Conservation (phyloP, 2,113 vertebrate species). For the Mastomys coucha region DNA sequence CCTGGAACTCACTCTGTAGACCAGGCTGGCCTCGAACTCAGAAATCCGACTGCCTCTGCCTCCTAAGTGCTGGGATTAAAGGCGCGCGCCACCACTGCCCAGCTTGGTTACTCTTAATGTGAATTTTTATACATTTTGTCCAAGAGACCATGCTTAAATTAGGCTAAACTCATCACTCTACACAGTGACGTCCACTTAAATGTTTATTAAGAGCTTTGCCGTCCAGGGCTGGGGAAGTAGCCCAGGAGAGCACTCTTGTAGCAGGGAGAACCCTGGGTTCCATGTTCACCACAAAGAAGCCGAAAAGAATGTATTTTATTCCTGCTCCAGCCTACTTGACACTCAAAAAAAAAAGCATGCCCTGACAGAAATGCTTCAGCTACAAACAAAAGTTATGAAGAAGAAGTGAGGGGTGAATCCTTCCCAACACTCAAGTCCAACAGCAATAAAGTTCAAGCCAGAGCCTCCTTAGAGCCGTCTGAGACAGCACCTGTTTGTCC, state of each 20-base stretch:
- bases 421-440: neutral
- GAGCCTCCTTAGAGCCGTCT: neutral
- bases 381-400: neutral
- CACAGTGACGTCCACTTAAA: neutral
- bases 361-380: neutral
- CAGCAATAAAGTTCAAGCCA: neutral
- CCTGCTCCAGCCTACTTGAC: neutral
- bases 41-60: no score
- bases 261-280: neutral
- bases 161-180: neutral
- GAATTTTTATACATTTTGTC: neutral
- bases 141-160: neutral
- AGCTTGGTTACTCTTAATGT: neutral
- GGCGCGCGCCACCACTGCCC: no score
- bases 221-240: neutral
- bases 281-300: neutral
- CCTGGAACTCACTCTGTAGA: no score
- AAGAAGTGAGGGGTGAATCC: neutral
- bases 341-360: conserved; percentile 25
- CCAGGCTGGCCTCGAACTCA: no score
- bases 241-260: neutral
- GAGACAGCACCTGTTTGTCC: neutral
- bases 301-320: neutral
- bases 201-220: conserved; percentile 8
- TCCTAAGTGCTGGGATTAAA: no score